Base-by-base conservation (phyloP, 2,888 invertebrate genomes). In the Leptopilina myrica region DNA sequence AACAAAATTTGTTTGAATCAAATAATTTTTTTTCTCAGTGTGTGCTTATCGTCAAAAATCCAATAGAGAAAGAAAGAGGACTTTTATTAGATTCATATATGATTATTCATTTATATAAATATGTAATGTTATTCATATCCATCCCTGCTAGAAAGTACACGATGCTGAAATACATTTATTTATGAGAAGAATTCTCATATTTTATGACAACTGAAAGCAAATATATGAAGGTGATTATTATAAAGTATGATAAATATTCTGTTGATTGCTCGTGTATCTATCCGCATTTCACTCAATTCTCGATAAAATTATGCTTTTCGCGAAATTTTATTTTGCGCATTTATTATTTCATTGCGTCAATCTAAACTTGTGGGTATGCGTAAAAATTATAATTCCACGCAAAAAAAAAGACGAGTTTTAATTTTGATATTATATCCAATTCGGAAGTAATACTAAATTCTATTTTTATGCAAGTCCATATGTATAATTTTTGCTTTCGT, bases 181-280 rank as follows among this genome's bases (percentile, higher is more conserved):
- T 73, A 73, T 73, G 56, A 73, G 56, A 73, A 73, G 73, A 53
- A 73, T 56, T 56, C 73, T 73, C 56, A 73, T 56, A 73, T 33
- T 73, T 73, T 73, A 73, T 73, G 73, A 73, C 73, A 73, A 73
- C 73, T 56, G 56, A 53, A 73, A 53, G 73, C 33, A 56, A 56
- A 73, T 73, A 56, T 73, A 73, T 56, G 56, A n/a, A 56, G 73
- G 56, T 73, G 56, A 73, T 73, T 73, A 73, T 73, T 73, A 33
- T 56, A 56, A 73, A 73, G 73, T 73, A 73, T 73, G 73, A 73
- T 73, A 73, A 73, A 73, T 73, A 56, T 56, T 56, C 53, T 33
- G 73, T 33, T 73, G 73, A 73, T 33, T 12, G n/a, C 73, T 53
- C 69, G 49, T 15, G 69, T 69, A 49, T 53, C 69, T 69, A 62